These are phyloP conservation scores for Odontamblyopus rebecca DNA, from an alignment of 2,797 vertebrate species.

Conservation along the genomic window DNA sequence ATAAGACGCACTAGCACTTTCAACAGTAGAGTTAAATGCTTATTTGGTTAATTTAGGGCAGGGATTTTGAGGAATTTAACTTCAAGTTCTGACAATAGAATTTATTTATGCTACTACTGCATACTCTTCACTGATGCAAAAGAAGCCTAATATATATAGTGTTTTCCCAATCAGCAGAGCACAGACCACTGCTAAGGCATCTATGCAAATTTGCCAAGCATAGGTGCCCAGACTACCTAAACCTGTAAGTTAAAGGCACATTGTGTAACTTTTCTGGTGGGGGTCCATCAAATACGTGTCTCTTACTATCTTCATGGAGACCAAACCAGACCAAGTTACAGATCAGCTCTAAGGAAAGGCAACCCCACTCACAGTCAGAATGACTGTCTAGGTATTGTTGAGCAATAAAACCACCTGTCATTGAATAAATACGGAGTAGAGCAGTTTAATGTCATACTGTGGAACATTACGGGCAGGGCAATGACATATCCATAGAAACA, in stretches of 20 bases:
- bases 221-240: neutral
- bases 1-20: slow-evolving; percentile 40
- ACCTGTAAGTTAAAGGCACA: neutral
- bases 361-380: too few relatives aligned
- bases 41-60: neutral
- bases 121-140: neutral
- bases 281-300: too few relatives aligned
- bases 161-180: neutral
- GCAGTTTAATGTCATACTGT: too few relatives aligned
- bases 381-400: too few relatives aligned
- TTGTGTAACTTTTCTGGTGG: too few relatives aligned
- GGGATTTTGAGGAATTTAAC: neutral
- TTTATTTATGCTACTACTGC: neutral
- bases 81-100: neutral
- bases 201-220: neutral
- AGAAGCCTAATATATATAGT: neutral
- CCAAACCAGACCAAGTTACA: too few relatives aligned
- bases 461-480: too few relatives aligned
- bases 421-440: too few relatives aligned
- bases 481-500: too few relatives aligned
- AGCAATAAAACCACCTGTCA: too few relatives aligned
- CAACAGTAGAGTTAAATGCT: slow-evolving; percentile 18
- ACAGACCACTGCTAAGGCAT: neutral
- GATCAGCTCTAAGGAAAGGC: too few relatives aligned
- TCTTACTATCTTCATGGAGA: too few relatives aligned